Conservation (phyloP, 2,797 vertebrate species). For the Danio choprae region DNA sequence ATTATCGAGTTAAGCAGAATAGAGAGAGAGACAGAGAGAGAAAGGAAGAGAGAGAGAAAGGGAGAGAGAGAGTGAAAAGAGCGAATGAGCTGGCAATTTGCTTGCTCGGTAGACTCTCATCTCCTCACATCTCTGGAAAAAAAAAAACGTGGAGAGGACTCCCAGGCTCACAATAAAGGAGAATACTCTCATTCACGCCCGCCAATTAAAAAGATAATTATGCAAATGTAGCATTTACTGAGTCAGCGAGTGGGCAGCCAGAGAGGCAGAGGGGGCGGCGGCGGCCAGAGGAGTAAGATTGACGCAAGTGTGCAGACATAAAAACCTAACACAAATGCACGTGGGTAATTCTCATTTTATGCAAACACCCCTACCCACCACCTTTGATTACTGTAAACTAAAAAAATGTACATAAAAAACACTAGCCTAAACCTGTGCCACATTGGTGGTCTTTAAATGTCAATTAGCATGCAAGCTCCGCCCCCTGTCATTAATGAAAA, state of each 20-base stretch:
- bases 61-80: slow-evolving; percentile 52
- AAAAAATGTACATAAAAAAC: slow-evolving; percentile 51
- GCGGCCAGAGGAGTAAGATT: slow-evolving; percentile 46
- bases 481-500: slow-evolving; percentile 47
- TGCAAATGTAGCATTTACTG: slow-evolving; percentile 87
- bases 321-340: slow-evolving; percentile 39
- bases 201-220: slow-evolving; percentile 85
- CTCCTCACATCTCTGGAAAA: slow-evolving; percentile 74
- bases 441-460: slow-evolving; percentile 61
- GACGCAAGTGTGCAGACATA: slow-evolving; percentile 42
- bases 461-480: slow-evolving; percentile 50
- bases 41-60: slow-evolving; percentile 54
- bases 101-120: slow-evolving; percentile 76
- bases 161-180: slow-evolving; percentile 72
- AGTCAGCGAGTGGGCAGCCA: slow-evolving; percentile 80
- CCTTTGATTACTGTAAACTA: slow-evolving; percentile 51
- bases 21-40: slow-evolving; percentile 57
- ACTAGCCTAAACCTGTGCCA: slow-evolving; percentile 59
- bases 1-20: slow-evolving; percentile 79
- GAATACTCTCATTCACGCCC: slow-evolving; percentile 69
- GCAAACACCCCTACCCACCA: slow-evolving; percentile 47
- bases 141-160: slow-evolving; percentile 72
- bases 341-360: slow-evolving; percentile 33
- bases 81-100: slow-evolving; percentile 76
- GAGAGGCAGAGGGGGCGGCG: slow-evolving; percentile 60